Evolutionary conservation across 2,888 invertebrate species (phyloP).

Genomic region (Drosophila meridionalis): DNA sequence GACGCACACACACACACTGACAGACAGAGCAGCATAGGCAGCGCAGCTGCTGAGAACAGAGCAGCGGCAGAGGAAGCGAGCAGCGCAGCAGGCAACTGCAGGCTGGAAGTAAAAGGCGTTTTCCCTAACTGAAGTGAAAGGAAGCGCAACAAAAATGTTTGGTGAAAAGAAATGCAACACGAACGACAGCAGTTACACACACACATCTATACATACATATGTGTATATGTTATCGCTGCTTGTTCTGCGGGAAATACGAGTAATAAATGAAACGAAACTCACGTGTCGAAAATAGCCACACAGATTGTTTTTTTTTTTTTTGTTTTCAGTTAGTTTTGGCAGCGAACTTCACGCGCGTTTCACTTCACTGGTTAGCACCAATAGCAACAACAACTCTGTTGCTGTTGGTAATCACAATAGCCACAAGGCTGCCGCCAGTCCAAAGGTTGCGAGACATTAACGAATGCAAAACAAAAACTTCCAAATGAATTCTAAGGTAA

Average conservation of each 20-base stretch:
- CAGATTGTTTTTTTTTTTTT: conserved; percentile 18
- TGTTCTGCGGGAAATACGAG: conserved; percentile 53
- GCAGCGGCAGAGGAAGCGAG: conserved; percentile 6
- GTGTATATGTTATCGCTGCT: conserved; percentile 24
- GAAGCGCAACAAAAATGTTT: conserved; percentile 32
- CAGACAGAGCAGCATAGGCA: conserved; percentile 9
- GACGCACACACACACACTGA: conserved; percentile 54
- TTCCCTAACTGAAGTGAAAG: conserved; percentile 68
- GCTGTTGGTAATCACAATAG: conserved; percentile 28
- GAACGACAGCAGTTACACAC: conserved; percentile 8
- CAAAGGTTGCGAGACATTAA: conserved; percentile 70
- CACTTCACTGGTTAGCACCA: conserved; percentile 60
- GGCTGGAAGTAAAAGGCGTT: conserved; percentile 72
- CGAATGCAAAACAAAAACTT: conserved; percentile 46
- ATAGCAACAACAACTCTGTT: conserved; percentile 28
- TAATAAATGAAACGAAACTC: conserved; percentile 42
- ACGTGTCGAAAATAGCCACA: conserved; percentile 55
- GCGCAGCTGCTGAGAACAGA: background rate
- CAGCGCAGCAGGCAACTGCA: conserved; percentile 38
- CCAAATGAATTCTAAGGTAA: conserved; percentile 49
- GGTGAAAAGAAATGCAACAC: conserved; percentile 33
- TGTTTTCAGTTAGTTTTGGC: conserved; percentile 11
- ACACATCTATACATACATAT: background rate
- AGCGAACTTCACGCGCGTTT: conserved; percentile 46
- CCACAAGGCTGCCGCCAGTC: conserved; percentile 64